Percentiles rank a stretch among this genome's conserved stretches.
Conservation (phyloP, 2,888 invertebrate genomes). For the Eupithecia dodoneata region DNA sequence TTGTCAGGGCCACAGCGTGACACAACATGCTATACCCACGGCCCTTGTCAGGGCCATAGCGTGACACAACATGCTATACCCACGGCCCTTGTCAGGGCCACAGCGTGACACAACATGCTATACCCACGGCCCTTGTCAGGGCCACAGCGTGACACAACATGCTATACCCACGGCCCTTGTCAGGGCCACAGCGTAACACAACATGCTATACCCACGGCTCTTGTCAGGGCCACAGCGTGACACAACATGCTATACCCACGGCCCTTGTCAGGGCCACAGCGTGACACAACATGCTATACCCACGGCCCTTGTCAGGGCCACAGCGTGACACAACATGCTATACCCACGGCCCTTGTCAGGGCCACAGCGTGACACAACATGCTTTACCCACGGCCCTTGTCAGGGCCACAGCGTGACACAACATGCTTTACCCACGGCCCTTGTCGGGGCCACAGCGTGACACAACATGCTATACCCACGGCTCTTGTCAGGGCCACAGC, state of each 20-base stretch:
- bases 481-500: neutral
- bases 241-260: neutral
- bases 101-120: no score
- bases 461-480: neutral
- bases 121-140: no score
- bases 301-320: slow-evolving; percentile 7
- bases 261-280: slow-evolving; percentile 1
- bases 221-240: slow-evolving; percentile 11
- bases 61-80: no score
- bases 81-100: no score
- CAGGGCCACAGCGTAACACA: neutral
- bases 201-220: slow-evolving; percentile 14
- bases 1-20: no score
- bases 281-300: neutral
- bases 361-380: neutral
- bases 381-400: neutral
- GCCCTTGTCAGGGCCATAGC: no score
- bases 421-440: neutral
- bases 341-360: slow-evolving; percentile 8
- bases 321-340: neutral
- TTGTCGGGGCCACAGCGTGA: neutral
- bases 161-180: no score
- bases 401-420: slow-evolving; percentile 4
- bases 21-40: no score
- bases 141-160: no score